Percentiles rank a stretch among this genome's conserved stretches.
phyloP scores from a whole-genome alignment of 2,113 vertebrate species.

The Rhinolophus sinicus region DNA sequence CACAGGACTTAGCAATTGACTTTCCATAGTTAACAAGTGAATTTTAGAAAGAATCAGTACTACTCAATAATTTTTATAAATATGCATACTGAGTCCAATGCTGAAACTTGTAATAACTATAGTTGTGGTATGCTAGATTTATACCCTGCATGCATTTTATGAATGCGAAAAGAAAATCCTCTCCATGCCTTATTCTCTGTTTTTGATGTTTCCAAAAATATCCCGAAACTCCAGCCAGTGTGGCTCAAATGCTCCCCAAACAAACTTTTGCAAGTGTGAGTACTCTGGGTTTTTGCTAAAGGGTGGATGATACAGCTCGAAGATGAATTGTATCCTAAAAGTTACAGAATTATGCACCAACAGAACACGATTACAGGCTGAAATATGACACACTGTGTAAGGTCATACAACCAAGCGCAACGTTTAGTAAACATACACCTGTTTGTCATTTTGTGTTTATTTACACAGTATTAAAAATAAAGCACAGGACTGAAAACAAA shows the following conservation, averaged over 20 bases:
- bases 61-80: slow-evolving; percentile 51
- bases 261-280: slow-evolving; percentile 81
- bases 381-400: slow-evolving; percentile 85
- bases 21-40: slow-evolving; percentile 74
- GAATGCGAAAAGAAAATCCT: slow-evolving; percentile 64
- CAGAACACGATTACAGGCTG: slow-evolving; percentile 82
- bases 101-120: slow-evolving; percentile 70
- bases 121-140: slow-evolving; percentile 70
- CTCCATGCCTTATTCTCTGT: slow-evolving; percentile 48
- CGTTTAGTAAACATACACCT: slow-evolving; percentile 85
- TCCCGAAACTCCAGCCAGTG: slow-evolving; percentile 67
- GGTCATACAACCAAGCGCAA: slow-evolving; percentile 85
- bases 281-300: slow-evolving; percentile 83
- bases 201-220: slow-evolving; percentile 68
- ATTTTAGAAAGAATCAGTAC: slow-evolving; percentile 72
- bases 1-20: slow-evolving; percentile 81
- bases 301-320: slow-evolving; percentile 81
- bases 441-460: slow-evolving; percentile 87
- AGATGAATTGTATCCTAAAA: slow-evolving; percentile 79
- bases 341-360: slow-evolving; percentile 82
- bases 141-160: slow-evolving; percentile 64
- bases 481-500: slow-evolving; percentile 83
- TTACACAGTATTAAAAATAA: slow-evolving; percentile 86
- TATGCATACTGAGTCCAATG: slow-evolving; percentile 27
- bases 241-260: slow-evolving; percentile 80